Evolutionary conservation across 2,113 vertebrate genomes (phyloP).

Genomic region (Thermophis baileyi): DNA sequence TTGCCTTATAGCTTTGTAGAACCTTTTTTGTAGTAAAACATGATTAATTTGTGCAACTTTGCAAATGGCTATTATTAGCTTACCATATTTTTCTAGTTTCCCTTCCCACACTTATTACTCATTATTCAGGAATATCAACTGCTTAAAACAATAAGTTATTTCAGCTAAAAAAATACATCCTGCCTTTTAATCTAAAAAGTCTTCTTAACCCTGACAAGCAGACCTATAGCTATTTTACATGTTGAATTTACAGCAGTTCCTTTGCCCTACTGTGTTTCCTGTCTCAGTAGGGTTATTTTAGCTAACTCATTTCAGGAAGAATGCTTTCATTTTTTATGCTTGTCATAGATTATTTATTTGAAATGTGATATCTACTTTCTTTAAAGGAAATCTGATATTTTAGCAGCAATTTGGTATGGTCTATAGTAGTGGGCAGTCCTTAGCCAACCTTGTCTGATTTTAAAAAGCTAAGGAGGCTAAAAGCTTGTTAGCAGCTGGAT

Average conservation of each 20-base stretch:
- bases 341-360: conserved; percentile 32
- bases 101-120: neutral
- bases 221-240: neutral
- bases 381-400: conserved; percentile 11
- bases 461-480: neutral
- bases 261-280: neutral
- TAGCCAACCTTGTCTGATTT: neutral
- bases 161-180: neutral
- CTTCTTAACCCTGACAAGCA: neutral
- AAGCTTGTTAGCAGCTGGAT: neutral
- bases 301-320: neutral
- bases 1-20: neutral
- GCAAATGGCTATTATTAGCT: neutral
- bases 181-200: neutral
- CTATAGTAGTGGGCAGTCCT: neutral
- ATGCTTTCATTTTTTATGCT: conserved; percentile 20
- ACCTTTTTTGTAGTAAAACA: neutral
- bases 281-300: neutral
- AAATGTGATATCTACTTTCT: conserved; percentile 27
- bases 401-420: neutral
- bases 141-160: neutral
- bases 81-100: neutral
- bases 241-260: neutral
- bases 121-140: neutral
- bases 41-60: neutral